Base-by-base conservation (phyloP, 1,140 invertebrate species). In the Pseudomyrmex cubaensis region DNA sequence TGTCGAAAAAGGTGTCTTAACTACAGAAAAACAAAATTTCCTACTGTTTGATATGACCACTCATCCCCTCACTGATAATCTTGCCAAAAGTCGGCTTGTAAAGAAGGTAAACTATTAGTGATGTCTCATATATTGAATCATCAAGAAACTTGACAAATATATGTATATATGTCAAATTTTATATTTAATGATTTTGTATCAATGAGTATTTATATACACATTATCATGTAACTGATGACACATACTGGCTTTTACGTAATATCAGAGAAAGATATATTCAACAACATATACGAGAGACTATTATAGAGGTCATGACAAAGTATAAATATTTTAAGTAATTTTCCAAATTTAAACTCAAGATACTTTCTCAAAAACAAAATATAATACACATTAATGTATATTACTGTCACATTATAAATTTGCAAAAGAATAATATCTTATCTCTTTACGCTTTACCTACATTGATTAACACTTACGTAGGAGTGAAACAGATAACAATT, bases 31-130 rank as follows among this genome's bases (percentile, higher is more conserved):
- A 95, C 99, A 99, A 95, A 99, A 99, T 95, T 99, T 99, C 95
- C 95, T 99, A 86, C 95, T 99, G 20, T 99, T 99, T 95, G 99
- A 99, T 95, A 99, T 99, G 99, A 99, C 99, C 35, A 99, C 99
- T 88, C 99, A 99, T 96, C 99, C 99, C 54, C 95, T 99, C 57
- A 98, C 98, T 72, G 99, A 99, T 94, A 98, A 98, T 95, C 96
- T 97, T 86, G 97, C 98, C n/a, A 99, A 99, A 95, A 97, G 97
- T 89, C 97, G 99, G 89, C 96, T 99, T 85, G 98, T 99, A 56
- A 99, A 99, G 96, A 99, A 99, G 96, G 97, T 98, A 94, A 86
- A 70, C 74, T 20, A 84, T 57, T 67, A 72, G 67, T 82, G 64
- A 69, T 62, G 35, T 76, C 78, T 3, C 2, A 35, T 22, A n/a